A percentile compares a stretch with the other conserved stretches of the same genome.
These are phyloP conservation scores for Sparus aurata DNA, from an alignment of 2,797 vertebrate genomes.

Conservation along the genomic window DNA sequence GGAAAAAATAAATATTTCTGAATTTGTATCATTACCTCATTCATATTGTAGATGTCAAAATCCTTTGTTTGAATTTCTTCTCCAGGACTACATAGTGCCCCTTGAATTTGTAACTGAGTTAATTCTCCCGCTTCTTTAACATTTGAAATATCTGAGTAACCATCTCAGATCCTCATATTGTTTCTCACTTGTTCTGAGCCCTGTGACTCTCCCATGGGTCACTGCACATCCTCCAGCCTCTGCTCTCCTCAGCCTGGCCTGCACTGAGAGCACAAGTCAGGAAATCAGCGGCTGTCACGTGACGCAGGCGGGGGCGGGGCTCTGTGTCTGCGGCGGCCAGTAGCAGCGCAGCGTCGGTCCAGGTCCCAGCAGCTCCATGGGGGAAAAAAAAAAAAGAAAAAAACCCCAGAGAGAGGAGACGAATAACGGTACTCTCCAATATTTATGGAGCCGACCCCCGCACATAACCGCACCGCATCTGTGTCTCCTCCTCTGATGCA, in stretches of 20 bases:
- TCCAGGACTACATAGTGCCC: no score
- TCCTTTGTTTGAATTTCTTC: no score
- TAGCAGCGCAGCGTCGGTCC: slow-evolving; percentile 80
- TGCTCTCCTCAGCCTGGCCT: not conserved
- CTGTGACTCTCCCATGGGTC: no score
- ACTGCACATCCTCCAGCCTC: no score
- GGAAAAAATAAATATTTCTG: no score
- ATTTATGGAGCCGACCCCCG: slow-evolving; percentile 81
- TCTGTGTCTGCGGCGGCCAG: slow-evolving; percentile 78
- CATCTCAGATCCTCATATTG: no score
- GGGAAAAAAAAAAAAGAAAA: slow-evolving; percentile 31
- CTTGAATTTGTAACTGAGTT: no score
- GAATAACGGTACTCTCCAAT: slow-evolving; percentile 86
- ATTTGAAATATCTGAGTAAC: no score
- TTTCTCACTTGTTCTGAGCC: no score
- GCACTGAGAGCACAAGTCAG: slow-evolving; percentile 46
- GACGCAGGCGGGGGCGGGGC: slow-evolving; percentile 81
- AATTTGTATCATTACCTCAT: no score
- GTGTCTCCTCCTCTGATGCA: slow-evolving; percentile 52
- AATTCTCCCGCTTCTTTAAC: no score
- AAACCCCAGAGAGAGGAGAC: slow-evolving; percentile 63
- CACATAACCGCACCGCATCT: slow-evolving; percentile 66
- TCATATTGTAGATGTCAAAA: no score
- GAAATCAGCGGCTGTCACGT: slow-evolving; percentile 81
- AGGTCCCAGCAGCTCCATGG: slow-evolving; percentile 74